Conservation (phyloP, 1,140 invertebrate genomes). For the Anastatus disparis region DNA sequence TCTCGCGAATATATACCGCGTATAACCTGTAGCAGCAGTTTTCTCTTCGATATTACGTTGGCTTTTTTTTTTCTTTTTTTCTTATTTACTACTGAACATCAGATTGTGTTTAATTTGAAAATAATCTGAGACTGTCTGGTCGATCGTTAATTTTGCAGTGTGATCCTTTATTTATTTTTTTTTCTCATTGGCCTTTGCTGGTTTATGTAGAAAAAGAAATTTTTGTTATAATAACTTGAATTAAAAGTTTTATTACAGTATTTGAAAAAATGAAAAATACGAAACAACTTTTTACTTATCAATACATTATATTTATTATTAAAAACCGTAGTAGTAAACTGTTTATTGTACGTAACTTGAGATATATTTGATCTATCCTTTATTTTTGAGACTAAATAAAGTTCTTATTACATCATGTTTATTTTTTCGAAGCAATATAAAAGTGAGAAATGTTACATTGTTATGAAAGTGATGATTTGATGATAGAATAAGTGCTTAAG, state of each 20-base stretch:
- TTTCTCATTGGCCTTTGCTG: too few species aligned
- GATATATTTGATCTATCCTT: too few species aligned
- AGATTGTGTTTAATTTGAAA: constrained; percentile 23
- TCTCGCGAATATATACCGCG: neutral
- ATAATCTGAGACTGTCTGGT: constrained; percentile 6
- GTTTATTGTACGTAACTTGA: too few species aligned
- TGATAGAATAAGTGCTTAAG: constrained; percentile 8
- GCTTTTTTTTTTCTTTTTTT: neutral
- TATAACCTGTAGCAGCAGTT: neutral
- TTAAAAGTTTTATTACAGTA: neutral
- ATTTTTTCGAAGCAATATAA: too few species aligned
- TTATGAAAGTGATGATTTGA: constrained; percentile 18
- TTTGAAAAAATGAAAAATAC: too few species aligned
- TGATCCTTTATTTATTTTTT: too few species aligned
- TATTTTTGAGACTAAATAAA: too few species aligned
- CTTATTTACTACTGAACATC: neutral
- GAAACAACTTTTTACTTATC: too few species aligned
- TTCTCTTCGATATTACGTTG: neutral
- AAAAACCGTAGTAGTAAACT: too few species aligned
- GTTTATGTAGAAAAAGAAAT: too few species aligned
- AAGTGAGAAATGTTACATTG: neutral
- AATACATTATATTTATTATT: too few species aligned
- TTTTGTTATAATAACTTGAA: neutral
- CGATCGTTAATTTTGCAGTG: neutral
- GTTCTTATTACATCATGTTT: too few species aligned